These are phyloP conservation scores for Archivesica marissinica DNA, from an alignment of 1,140 invertebrate species.

Conservation along the genomic window DNA sequence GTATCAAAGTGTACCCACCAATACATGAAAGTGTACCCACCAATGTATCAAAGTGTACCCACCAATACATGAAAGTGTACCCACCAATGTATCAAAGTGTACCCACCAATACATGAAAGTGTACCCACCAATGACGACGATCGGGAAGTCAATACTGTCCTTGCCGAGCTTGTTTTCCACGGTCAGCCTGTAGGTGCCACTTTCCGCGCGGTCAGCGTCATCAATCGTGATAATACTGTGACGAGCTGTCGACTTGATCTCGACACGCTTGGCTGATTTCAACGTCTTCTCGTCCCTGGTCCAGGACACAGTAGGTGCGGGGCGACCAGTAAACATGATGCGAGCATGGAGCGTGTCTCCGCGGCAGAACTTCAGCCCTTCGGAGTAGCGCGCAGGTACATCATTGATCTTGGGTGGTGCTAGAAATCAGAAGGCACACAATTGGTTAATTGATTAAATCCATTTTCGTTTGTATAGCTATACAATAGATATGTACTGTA, in stretches of 20 bases:
- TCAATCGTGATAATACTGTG: constrained; percentile 97
- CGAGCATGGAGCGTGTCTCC: constrained; percentile 99
- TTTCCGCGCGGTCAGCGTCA: constrained; percentile 96
- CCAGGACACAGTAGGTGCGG: constrained; percentile 97
- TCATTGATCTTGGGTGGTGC: constrained; percentile 96
- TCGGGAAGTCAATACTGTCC: constrained; percentile 96
- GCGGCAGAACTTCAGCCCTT: constrained; percentile 98
- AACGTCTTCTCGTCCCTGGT: constrained; percentile 95
- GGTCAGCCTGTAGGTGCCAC: constrained; percentile 95
- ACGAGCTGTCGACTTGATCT: constrained; percentile 92
- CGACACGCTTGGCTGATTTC: constrained; percentile 88
- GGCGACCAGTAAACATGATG: constrained; percentile 98
- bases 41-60: too few relatives aligned
- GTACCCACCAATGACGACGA: constrained; percentile 94
- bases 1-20: too few relatives aligned
- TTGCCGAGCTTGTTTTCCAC: constrained; percentile 98
- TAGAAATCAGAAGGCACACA: constrained; percentile 85
- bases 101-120: too few relatives aligned
- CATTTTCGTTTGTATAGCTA: too few relatives aligned
- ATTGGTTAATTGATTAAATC: too few relatives aligned
- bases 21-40: too few relatives aligned
- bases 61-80: too few relatives aligned
- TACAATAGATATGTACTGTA: too few relatives aligned
- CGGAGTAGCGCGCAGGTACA: constrained; percentile 97
- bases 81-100: too few relatives aligned